Conservation (phyloP, 2,888 invertebrate genomes). For the Pyrocoelia pectoralis region DNA sequence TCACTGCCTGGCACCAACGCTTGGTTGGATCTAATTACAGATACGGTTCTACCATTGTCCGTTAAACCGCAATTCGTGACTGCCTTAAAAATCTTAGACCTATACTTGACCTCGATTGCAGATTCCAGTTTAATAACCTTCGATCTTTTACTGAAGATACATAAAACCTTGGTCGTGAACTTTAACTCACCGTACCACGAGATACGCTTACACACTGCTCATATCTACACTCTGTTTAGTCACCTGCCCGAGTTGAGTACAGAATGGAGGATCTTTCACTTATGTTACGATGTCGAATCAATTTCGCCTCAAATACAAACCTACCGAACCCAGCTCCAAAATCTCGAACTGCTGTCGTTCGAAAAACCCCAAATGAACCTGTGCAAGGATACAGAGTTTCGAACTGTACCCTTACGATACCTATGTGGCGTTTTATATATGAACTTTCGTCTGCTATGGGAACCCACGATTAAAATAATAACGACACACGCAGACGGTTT, state of each 20-base stretch:
- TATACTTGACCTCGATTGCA: constrained; percentile 61
- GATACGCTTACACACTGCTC: constrained; percentile 75
- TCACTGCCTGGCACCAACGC: neutral
- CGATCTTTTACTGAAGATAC: constrained; percentile 61
- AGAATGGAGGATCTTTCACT: constrained; percentile 68
- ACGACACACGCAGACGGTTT: constrained; percentile 75
- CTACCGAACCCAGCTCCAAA: constrained; percentile 79
- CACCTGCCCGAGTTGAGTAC: constrained; percentile 58
- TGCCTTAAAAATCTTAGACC: constrained; percentile 64
- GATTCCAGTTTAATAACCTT: constrained; percentile 41
- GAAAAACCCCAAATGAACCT: constrained; percentile 64
- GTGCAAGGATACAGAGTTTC: constrained; percentile 66
- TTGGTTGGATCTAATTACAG: constrained; percentile 59
- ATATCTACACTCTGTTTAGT: constrained; percentile 76
- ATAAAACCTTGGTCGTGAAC: constrained; percentile 66
- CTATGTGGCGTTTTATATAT: constrained; percentile 83
- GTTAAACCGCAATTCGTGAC: constrained; percentile 61
- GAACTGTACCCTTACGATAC: constrained; percentile 75
- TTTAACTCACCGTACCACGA: constrained; percentile 74
- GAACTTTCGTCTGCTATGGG: constrained; percentile 91
- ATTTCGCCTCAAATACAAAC: constrained; percentile 77
- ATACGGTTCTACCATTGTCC: constrained; percentile 61
- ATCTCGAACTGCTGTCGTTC: constrained; percentile 76
- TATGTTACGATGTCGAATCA: constrained; percentile 76
- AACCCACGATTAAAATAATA: constrained; percentile 79